Evolutionary conservation across 2,888 invertebrate genomes (phyloP).

Genomic region (Atethmia centrago): DNA sequence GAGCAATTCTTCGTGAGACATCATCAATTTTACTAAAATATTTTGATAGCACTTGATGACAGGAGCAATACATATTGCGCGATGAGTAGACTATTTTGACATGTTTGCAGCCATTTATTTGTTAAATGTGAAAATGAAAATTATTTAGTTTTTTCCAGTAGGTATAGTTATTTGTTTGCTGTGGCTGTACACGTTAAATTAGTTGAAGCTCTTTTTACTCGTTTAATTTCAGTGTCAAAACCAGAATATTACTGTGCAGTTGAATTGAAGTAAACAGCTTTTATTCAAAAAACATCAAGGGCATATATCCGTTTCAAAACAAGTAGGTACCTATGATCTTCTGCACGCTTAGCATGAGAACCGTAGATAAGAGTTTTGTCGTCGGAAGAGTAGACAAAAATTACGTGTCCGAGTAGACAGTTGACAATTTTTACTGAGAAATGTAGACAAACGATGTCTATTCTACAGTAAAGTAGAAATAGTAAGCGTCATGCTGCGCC

Average conservation of each 20-base stretch:
- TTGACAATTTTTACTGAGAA: too few relatives aligned
- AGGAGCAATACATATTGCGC: conserved; percentile 31
- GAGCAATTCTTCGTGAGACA: conserved; percentile 51
- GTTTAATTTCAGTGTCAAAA: too few relatives aligned
- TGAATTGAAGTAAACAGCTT: too few relatives aligned
- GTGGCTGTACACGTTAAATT: neutral
- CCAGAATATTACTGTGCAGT: neutral
- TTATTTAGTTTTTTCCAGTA: conserved; percentile 27
- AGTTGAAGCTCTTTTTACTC: neutral
- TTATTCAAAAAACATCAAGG: neutral
- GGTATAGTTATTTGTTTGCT: neutral
- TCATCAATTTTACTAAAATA: conserved; percentile 49
- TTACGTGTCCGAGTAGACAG: too few relatives aligned
- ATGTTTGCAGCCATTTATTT: conserved; percentile 34
- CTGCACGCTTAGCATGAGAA: too few relatives aligned
- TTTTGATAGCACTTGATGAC: conserved; percentile 42
- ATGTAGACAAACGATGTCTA: too few relatives aligned
- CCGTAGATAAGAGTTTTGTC: too few relatives aligned
- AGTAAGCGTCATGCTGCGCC: too few relatives aligned
- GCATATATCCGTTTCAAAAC: neutral
- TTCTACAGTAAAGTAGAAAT: too few relatives aligned
- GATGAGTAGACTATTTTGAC: conserved; percentile 29
- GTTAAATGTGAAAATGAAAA: conserved; percentile 22
- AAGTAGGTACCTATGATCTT: neutral
- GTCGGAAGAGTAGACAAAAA: too few relatives aligned